Evolutionary conservation across 2,888 invertebrate genomes (phyloP), one percentile per base, ranked within the genome.

Genomic region (Drosophila subsilvestris): DNA sequence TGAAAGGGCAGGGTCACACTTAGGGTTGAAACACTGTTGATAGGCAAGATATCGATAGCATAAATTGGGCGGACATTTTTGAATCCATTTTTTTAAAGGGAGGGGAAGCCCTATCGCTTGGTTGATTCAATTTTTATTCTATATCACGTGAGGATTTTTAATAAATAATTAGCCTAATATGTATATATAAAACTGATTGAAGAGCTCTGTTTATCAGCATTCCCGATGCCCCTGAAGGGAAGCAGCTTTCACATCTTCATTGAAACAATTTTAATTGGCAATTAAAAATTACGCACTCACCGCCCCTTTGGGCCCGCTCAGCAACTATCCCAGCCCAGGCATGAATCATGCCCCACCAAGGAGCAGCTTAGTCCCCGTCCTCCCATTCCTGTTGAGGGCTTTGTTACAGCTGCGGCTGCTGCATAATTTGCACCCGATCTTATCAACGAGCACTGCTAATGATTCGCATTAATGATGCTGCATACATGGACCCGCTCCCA

Each of bases 391-490:
- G 7, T 55, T 43, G 7, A 32, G 48, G 43, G 25, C 67, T 66
- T 49, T 62, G 63, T 48, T 57, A 44, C 25, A 54, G 51, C 61
- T 53, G 53, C 53, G 49, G 25, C 65, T 72, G 71, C 68, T 53
- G 74, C 67, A 78, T 70, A 80, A 82, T 88, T 88, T 86, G 87
- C 85, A 85, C 78, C 78, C 85, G 86, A 86, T 88, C 78, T 87
- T 88, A 86, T 86, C 86, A 84, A 71, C 85, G 63, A 56, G 70
- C 85, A 72, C 58, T 76, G 86, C 89, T 86, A 86, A 86, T 86
- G 86, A 86, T 82, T 89, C 88, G 70, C 87, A 82, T 86, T 87
- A 86, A 86, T 88, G 86, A 86, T 84, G 85, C 85, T 69, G 72
- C 67, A 56, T 66, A 75, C 55, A 65, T 62, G 6, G 32, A 55